Conservation (phyloP, 2,113 vertebrate species). For the Gila orcuttii region DNA sequence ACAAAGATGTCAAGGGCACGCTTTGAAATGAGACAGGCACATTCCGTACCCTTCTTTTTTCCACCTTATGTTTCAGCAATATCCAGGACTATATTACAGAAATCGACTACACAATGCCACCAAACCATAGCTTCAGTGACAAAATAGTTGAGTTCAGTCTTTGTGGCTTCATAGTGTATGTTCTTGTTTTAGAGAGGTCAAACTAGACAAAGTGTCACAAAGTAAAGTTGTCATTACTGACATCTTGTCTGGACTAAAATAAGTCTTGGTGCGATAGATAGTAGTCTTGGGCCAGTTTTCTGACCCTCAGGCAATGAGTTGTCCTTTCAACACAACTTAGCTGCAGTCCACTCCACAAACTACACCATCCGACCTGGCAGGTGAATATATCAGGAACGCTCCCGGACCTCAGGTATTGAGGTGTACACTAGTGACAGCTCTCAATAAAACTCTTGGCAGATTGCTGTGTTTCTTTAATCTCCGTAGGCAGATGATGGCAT, state of each 20-base stretch:
- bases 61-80: slow-evolving; percentile 51
- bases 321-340: slow-evolving; percentile 55
- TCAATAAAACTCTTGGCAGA: slow-evolving; percentile 69
- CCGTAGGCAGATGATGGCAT: slow-evolving; percentile 35
- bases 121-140: not conserved
- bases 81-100: slow-evolving; percentile 49
- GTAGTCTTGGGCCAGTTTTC: slow-evolving; percentile 63
- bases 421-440: slow-evolving; percentile 66
- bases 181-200: slow-evolving; percentile 29
- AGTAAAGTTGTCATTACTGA: slow-evolving; percentile 32
- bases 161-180: not conserved
- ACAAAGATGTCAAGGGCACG: slow-evolving; percentile 71
- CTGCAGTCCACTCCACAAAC: slow-evolving; percentile 60
- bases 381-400: slow-evolving; percentile 69
- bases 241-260: slow-evolving; percentile 33
- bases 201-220: not conserved
- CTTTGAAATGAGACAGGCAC: slow-evolving; percentile 72
- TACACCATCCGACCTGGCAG: slow-evolving; percentile 73
- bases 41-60: slow-evolving; percentile 55
- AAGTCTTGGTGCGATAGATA: slow-evolving; percentile 66
- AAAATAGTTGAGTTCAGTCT: slow-evolving; percentile 19
- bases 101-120: slow-evolving; percentile 6
- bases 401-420: slow-evolving; percentile 54
- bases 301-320: slow-evolving; percentile 67
- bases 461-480: slow-evolving; percentile 73